Conservation (phyloP, 2,888 invertebrate species). For the Drosophila picticornis region DNA sequence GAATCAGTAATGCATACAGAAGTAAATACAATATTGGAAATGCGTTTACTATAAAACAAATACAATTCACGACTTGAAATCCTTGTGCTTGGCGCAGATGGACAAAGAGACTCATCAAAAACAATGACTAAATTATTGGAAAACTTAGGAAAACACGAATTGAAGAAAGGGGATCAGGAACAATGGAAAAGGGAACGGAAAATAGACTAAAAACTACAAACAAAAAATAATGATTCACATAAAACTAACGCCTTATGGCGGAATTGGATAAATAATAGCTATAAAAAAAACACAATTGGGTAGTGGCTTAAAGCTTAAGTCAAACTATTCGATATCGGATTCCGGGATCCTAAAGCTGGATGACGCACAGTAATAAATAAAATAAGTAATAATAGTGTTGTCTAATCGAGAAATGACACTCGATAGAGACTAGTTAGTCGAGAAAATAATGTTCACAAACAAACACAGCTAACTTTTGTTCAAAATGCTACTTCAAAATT, state of each 20-base stretch:
- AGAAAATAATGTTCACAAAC: background rate
- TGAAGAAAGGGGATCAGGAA: background rate
- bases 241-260: background rate
- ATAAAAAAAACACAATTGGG: background rate
- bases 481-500: background rate
- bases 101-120: background rate
- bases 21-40: background rate
- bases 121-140: background rate
- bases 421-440: background rate
- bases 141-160: background rate
- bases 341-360: background rate
- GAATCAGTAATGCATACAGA: background rate
- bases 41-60: background rate
- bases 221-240: background rate
- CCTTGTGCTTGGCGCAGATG: too few species aligned
- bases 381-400: too few species aligned
- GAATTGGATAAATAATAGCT: background rate
- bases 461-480: background rate
- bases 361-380: background rate
- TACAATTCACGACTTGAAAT: background rate
- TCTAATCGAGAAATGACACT: background rate
- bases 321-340: too few species aligned
- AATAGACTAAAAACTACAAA: background rate
- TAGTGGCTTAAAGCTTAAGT: background rate
- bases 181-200: background rate